Evolutionary conservation across 2,797 vertebrate genomes (phyloP), one percentile per base, ranked within the genome.

Genomic region (Clamator glandarius): DNA sequence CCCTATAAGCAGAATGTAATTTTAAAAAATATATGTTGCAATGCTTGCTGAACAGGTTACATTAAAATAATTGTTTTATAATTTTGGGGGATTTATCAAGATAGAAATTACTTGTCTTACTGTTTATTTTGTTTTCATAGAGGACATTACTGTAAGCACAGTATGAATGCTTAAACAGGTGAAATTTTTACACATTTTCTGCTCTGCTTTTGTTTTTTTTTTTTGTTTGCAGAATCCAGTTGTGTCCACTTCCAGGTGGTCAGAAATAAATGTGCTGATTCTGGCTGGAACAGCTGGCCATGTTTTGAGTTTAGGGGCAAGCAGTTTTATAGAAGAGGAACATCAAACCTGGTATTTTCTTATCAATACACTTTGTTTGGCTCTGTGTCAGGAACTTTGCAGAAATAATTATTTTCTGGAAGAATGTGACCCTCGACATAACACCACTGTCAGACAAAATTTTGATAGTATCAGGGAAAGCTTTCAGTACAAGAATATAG

Each of bases 261-360:
- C 99, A 2, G 99, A 99, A 97, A 81, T 99, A 84, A 98, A 99
- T 29, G 76, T 98, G 21, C 95, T 99, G 72, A 97, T 99, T 61
- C 94, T 99, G 74, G 84, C 97, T 8, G 99, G 99, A 59, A 99
- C 99, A 0, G 5, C 98, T 26, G 98, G 98, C 81, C 99, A 99
- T 87, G 98, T 98, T 41, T 93, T 99, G 88, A 99, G 99, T 96
- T 97, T 99, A 96, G 98, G 98, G 1, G 97, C 99, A 67, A 99
- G 99, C 98, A 99, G 99, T 96, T 99, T 99, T 17, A 97, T 99
- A 11, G 99, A 99, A 96, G 99, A 99, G 85, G 99, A 99, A 87
- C 99, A 99, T 95, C 99, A 99, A 95, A 99, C 98, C 28, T 99
- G 99, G 99, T 99, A 99, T 97, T 99, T 99, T 91, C 98, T 99